These are phyloP conservation scores for Tipula confusa DNA, from an alignment of 2,888 invertebrate genomes.

Conservation along the genomic window DNA sequence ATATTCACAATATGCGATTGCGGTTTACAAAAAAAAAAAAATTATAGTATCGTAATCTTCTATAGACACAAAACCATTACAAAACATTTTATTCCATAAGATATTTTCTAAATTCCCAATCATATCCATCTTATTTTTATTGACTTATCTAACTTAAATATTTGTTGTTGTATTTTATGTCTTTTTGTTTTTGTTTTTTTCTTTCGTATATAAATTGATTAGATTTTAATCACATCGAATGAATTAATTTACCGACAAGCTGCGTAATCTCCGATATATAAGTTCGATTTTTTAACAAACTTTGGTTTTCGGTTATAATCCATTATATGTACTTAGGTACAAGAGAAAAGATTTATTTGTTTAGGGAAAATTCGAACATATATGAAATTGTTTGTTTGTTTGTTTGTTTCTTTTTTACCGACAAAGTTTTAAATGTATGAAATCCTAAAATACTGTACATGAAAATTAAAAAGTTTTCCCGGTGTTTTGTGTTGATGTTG, in stretches of 20 bases:
- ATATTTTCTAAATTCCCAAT: conserved; percentile 3
- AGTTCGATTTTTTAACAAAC: background rate
- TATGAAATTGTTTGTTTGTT: too few relatives aligned
- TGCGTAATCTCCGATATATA: background rate
- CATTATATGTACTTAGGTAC: background rate
- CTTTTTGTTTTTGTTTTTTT: background rate
- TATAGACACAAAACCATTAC: background rate
- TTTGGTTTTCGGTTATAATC: conserved; percentile 16
- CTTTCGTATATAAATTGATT: conserved; percentile 3
- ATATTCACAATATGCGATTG: background rate
- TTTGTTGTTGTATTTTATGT: background rate
- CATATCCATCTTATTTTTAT: conserved; percentile 14
- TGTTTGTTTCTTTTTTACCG: background rate
- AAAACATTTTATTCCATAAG: background rate
- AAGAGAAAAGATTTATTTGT: background rate
- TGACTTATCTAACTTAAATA: background rate
- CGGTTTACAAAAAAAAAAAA: background rate
- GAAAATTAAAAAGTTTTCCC: conserved; percentile 1
- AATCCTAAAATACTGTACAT: background rate
- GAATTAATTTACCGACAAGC: background rate
- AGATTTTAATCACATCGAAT: conserved; percentile 20
- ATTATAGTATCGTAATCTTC: background rate
- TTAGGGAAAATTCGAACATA: background rate
- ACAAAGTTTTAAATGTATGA: background rate
- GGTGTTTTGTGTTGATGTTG: background rate